Evolutionary conservation across 2,797 vertebrate genomes (phyloP).

Genomic region (Chromobotia macracanthus): DNA sequence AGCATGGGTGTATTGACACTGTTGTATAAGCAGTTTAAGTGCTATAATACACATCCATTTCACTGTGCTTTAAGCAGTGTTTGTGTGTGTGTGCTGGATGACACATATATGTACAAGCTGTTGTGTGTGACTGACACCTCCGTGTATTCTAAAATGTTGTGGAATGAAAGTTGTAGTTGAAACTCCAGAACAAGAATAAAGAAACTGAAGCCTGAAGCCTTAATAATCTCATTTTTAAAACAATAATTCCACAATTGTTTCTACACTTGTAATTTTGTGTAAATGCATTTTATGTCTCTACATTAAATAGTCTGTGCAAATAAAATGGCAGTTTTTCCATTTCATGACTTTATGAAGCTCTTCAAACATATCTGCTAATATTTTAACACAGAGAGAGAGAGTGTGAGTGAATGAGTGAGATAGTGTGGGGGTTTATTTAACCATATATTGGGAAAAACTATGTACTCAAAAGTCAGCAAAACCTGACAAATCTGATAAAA

Average conservation of each 20-base stretch:
- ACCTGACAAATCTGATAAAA: too few relatives aligned
- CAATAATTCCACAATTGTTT: too few relatives aligned
- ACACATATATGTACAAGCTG: not conserved
- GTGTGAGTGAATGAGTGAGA: too few relatives aligned
- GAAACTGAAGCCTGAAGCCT: slow-evolving; percentile 43
- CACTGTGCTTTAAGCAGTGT: too few relatives aligned
- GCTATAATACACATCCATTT: not conserved
- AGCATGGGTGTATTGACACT: too few relatives aligned
- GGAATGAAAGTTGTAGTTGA: slow-evolving; percentile 59
- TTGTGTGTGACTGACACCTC: slow-evolving; percentile 32
- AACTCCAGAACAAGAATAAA: slow-evolving; percentile 70
- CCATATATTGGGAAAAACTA: too few relatives aligned
- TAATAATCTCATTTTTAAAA: too few relatives aligned
- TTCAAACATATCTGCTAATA: slow-evolving; percentile 74
- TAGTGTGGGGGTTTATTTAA: too few relatives aligned
- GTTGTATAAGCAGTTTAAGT: too few relatives aligned
- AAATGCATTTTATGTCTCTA: not conserved
- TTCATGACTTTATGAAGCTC: slow-evolving; percentile 51
- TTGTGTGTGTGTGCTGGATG: slow-evolving; percentile 10
- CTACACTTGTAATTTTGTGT: not conserved
- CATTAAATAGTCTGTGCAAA: not conserved
- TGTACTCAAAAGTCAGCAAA: too few relatives aligned
- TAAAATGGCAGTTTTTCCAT: slow-evolving; percentile 52
- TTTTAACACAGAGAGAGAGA: slow-evolving; percentile 15
- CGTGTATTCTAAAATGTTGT: slow-evolving; percentile 37